A percentile compares a stretch with the other conserved stretches of the same genome.
Conservation (phyloP, 2,888 invertebrate species). For the Acleris emargana region DNA sequence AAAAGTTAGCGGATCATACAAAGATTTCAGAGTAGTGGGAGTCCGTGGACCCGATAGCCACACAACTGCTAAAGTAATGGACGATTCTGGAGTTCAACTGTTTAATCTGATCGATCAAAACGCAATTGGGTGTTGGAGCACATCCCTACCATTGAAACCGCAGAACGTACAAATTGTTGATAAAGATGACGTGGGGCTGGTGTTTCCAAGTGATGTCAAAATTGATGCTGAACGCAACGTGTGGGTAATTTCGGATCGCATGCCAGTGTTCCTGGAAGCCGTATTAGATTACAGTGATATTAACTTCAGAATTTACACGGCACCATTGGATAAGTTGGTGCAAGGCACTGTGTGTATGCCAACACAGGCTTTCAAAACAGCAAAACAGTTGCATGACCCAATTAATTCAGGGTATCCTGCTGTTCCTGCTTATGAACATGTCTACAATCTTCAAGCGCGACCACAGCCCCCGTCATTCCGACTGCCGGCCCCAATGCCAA, state of each 20-base stretch:
- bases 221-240: constrained; percentile 87
- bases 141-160: constrained; percentile 85
- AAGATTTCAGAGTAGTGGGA: constrained; percentile 87
- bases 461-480: constrained; percentile 7
- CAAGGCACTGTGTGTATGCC: constrained; percentile 89
- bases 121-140: constrained; percentile 93
- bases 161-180: constrained; percentile 88
- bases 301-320: constrained; percentile 90
- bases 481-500: constrained; percentile 31
- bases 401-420: background rate
- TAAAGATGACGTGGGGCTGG: constrained; percentile 88
- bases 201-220: constrained; percentile 92
- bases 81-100: constrained; percentile 89
- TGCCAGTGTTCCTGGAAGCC: constrained; percentile 90
- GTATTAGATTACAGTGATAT: constrained; percentile 89
- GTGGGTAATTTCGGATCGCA: constrained; percentile 92
- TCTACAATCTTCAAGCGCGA: constrained; percentile 1
- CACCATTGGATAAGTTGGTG: constrained; percentile 86
- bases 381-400: constrained; percentile 5
- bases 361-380: constrained; percentile 19
- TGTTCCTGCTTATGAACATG: constrained; percentile 3
- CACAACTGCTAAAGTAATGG: constrained; percentile 89
- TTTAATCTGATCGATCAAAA: constrained; percentile 92
- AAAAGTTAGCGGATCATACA: constrained; percentile 87
- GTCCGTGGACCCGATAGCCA: constrained; percentile 87